Evolutionary conservation across 2,888 invertebrate species (phyloP).

Genomic region (Sialis fuliginosa): DNA sequence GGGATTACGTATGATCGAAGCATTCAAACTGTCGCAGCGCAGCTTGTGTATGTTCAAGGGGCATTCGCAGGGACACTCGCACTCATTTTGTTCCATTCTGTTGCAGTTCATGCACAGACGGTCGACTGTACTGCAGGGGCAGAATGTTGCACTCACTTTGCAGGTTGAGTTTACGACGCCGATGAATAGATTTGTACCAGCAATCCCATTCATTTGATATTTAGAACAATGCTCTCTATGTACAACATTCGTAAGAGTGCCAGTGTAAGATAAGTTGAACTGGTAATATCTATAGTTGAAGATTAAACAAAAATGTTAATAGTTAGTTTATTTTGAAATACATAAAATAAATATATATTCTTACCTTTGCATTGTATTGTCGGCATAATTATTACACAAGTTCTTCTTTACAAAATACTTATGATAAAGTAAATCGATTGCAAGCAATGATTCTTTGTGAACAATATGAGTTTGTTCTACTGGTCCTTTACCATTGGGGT

Average conservation of each 20-base stretch:
- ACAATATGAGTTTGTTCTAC: conserved; percentile 78
- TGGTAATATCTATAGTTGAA: conserved; percentile 37
- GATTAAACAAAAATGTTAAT: background rate
- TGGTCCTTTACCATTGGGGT: conserved; percentile 42
- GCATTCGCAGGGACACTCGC: conserved; percentile 92
- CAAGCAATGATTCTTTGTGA: conserved; percentile 76
- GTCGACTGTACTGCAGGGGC: conserved; percentile 80
- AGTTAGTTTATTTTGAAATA: background rate
- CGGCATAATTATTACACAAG: conserved; percentile 68
- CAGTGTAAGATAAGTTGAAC: conserved; percentile 62
- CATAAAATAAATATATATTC: background rate
- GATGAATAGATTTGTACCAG: conserved; percentile 75
- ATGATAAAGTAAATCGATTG: conserved; percentile 78
- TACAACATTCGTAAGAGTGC: conserved; percentile 63
- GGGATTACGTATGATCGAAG: conserved; percentile 16
- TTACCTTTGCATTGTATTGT: conserved; percentile 62
- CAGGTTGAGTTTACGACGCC: conserved; percentile 80
- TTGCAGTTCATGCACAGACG: conserved; percentile 80
- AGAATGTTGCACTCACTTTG: conserved; percentile 64
- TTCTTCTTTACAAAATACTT: conserved; percentile 66
- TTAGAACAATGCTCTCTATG: conserved; percentile 78
- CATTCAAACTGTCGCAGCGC: conserved; percentile 18
- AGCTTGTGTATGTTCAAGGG: conserved; percentile 22
- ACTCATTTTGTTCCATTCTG: conserved; percentile 85
- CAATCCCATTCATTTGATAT: conserved; percentile 65